Evolutionary conservation across 2,797 vertebrate genomes (phyloP).

Genomic region (Sciurus carolinensis): DNA sequence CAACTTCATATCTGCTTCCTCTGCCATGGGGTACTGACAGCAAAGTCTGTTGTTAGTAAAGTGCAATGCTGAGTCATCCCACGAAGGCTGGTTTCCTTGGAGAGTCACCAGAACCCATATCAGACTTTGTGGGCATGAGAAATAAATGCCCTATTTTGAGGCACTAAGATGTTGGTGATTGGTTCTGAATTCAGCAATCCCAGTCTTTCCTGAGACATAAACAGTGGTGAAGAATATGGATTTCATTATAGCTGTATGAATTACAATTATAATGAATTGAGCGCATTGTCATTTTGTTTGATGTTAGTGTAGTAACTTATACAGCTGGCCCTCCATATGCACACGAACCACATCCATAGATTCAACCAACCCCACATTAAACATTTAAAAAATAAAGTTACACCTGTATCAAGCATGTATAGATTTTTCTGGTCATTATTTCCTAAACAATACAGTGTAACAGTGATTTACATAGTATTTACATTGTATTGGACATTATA

Average conservation of each 20-base stretch:
- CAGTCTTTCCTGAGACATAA: not conserved
- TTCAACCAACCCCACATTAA: not conserved
- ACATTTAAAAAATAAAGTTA: not conserved
- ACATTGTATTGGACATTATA: not conserved
- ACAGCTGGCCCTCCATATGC: not conserved
- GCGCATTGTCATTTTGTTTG: not conserved
- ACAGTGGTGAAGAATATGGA: not conserved
- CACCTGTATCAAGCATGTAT: not conserved
- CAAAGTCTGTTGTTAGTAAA: not conserved
- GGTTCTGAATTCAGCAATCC: not conserved
- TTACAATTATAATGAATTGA: too few relatives aligned
- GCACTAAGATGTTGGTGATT: not conserved
- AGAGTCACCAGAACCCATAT: not conserved
- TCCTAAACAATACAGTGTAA: not conserved
- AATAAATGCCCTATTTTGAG: not conserved
- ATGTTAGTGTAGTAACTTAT: not conserved
- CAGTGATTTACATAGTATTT: not conserved
- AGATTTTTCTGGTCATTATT: not conserved
- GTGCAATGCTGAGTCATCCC: not conserved
- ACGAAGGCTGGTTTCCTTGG: not conserved
- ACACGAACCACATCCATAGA: not conserved
- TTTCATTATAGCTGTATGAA: not conserved
- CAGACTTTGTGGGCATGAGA: not conserved
- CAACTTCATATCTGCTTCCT: not conserved
- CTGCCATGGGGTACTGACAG: not conserved